Percentiles rank a stretch among this genome's conserved stretches.
Evolutionary conservation across 2,797 vertebrate species (phyloP).

Genomic region (Gymnocypris eckloni): DNA sequence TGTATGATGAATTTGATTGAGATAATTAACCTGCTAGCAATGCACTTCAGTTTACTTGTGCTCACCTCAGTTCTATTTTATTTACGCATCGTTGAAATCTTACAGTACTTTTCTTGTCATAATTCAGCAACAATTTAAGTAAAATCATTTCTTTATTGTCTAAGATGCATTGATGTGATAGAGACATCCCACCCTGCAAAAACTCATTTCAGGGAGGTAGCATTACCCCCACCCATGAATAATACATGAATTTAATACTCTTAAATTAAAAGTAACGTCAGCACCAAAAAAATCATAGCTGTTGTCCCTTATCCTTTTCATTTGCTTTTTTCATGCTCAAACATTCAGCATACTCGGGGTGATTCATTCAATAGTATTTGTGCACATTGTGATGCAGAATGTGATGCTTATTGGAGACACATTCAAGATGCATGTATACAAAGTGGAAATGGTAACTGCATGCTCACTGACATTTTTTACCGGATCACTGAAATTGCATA

Average conservation of each 20-base stretch:
- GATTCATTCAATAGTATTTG: neutral
- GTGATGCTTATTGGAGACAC: neutral
- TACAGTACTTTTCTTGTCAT: neutral
- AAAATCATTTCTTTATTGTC: neutral
- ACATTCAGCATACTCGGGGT: neutral
- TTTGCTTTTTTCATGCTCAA: neutral
- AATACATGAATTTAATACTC: neutral
- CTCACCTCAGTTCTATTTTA: neutral
- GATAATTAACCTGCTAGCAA: neutral
- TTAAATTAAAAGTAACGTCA: neutral
- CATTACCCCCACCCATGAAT: neutral
- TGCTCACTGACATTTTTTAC: neutral
- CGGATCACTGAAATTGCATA: neutral
- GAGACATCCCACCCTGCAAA: neutral
- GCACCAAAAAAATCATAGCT: neutral
- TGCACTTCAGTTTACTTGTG: neutral
- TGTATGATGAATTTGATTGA: neutral
- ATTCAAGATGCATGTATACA: neutral
- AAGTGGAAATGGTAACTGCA: neutral
- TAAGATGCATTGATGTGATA: neutral
- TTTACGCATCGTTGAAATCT: neutral
- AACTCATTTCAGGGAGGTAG: neutral
- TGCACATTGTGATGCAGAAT: neutral
- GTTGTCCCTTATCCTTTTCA: neutral
- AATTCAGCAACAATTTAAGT: neutral